Percentiles rank a stretch among this genome's conserved stretches.
phyloP scores from a whole-genome alignment of 2,888 invertebrate genomes.

The Drosophila quasianomalipes region DNA sequence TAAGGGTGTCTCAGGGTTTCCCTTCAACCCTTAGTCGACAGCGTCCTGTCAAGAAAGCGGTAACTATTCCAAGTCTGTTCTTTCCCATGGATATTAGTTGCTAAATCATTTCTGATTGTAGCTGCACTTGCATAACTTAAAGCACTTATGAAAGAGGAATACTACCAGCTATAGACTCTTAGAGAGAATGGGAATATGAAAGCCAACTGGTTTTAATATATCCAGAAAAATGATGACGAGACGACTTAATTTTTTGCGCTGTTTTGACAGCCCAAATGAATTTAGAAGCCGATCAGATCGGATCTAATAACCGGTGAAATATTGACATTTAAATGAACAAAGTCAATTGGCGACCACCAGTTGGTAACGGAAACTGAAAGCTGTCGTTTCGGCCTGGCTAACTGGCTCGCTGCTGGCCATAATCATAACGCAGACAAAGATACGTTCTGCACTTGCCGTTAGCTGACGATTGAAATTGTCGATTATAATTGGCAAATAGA shows the following conservation, averaged over 20 bases:
- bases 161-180: too few species aligned
- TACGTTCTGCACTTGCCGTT: conserved; percentile 27
- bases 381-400: conserved; percentile 1
- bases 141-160: too few species aligned
- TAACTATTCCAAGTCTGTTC: neutral
- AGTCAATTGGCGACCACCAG: neutral
- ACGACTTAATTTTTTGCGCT: neutral
- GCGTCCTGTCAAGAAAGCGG: too few species aligned
- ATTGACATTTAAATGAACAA: neutral
- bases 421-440: conserved; percentile 9
- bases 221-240: neutral
- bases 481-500: conserved; percentile 15
- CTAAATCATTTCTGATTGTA: neutral
- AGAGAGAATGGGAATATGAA: neutral
- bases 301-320: neutral
- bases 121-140: neutral
- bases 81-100: neutral
- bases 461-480: conserved; percentile 19
- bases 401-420: conserved; percentile 4
- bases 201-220: neutral
- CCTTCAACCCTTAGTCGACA: too few species aligned
- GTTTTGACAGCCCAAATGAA: neutral
- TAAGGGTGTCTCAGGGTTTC: neutral
- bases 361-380: conserved; percentile 19
- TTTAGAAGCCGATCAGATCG: neutral